phyloP scores from a whole-genome alignment of 92 coral and sea anemone species.

The Umimayanthus kanabou region DNA sequence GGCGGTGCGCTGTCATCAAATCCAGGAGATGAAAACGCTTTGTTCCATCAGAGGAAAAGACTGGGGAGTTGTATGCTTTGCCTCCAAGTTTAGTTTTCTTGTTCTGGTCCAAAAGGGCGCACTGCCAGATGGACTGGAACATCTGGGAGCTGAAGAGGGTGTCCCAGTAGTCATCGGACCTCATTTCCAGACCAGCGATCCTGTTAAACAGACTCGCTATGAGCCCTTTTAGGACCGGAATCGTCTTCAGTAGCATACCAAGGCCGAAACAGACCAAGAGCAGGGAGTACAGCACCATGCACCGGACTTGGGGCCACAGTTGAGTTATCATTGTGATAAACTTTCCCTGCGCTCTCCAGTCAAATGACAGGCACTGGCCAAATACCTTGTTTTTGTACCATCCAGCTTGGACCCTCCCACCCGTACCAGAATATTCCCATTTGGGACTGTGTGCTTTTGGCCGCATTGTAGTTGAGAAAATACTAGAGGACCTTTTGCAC shows the following conservation, averaged over 20 bases:
- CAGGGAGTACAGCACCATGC: constrained; percentile 45
- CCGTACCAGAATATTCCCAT: not conserved
- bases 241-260: constrained; percentile 63
- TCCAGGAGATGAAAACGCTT: constrained; percentile 67
- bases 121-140: constrained; percentile 75
- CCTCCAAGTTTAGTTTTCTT: constrained; percentile 54
- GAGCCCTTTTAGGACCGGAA: constrained; percentile 62
- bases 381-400: constrained; percentile 30
- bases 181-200: constrained; percentile 69
- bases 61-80: constrained; percentile 69
- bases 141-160: constrained; percentile 74
- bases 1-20: constrained; percentile 75
- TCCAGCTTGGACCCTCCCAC: constrained; percentile 17
- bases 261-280: constrained; percentile 53
- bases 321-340: constrained; percentile 13
- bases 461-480: constrained; percentile 20
- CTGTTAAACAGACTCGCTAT: constrained; percentile 59
- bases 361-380: constrained; percentile 14
- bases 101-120: constrained; percentile 54
- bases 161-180: constrained; percentile 79
- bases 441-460: constrained; percentile 30
- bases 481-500: not conserved
- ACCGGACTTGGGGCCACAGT: constrained; percentile 17
- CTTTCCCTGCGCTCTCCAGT: not conserved
- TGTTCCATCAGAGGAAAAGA: constrained; percentile 71